A percentile compares a stretch with the other conserved stretches of the same genome.
These are phyloP conservation scores for Sphaeridia pumilis DNA, from an alignment of 2,888 invertebrate genomes.

Conservation along the genomic window DNA sequence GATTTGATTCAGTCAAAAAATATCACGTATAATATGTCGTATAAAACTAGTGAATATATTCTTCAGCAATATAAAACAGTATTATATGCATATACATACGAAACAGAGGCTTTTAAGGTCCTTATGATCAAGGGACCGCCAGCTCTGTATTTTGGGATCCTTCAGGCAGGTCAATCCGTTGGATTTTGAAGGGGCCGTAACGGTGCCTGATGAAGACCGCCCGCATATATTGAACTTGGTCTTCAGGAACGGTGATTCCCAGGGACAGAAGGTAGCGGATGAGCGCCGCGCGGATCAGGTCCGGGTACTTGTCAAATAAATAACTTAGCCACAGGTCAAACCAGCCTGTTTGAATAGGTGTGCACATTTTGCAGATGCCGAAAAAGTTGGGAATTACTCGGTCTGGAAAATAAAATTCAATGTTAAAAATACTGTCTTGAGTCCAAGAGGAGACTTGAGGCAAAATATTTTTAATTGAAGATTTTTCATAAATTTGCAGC, in stretches of 20 bases:
- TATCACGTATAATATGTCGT: too few relatives aligned
- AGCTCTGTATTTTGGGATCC: too few relatives aligned
- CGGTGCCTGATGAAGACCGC: conserved; percentile 4
- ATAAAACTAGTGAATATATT: too few relatives aligned
- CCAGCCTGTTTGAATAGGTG: conserved; percentile 11
- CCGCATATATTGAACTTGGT: conserved; percentile 12
- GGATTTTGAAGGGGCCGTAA: conserved; percentile 10
- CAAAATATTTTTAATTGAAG: too few relatives aligned
- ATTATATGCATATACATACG: too few relatives aligned
- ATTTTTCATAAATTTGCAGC: too few relatives aligned
- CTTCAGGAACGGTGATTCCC: conserved; percentile 1
- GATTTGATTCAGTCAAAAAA: too few relatives aligned
- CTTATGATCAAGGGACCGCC: too few relatives aligned
- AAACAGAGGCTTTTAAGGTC: too few relatives aligned
- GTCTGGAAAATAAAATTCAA: not conserved
- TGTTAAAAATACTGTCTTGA: too few relatives aligned
- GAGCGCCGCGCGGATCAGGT: conserved; percentile 13
- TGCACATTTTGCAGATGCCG: conserved; percentile 15
- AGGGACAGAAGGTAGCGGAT: conserved; percentile 13
- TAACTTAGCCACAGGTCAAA: conserved; percentile 11
- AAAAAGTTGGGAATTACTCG: conserved; percentile 15
- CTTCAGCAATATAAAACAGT: too few relatives aligned
- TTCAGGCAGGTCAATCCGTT: conserved; percentile 6
- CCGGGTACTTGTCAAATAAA: conserved; percentile 14
- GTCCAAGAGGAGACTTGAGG: too few relatives aligned